Conservation (phyloP, 2,113 vertebrate genomes). For the Pleuronectes platessa region DNA sequence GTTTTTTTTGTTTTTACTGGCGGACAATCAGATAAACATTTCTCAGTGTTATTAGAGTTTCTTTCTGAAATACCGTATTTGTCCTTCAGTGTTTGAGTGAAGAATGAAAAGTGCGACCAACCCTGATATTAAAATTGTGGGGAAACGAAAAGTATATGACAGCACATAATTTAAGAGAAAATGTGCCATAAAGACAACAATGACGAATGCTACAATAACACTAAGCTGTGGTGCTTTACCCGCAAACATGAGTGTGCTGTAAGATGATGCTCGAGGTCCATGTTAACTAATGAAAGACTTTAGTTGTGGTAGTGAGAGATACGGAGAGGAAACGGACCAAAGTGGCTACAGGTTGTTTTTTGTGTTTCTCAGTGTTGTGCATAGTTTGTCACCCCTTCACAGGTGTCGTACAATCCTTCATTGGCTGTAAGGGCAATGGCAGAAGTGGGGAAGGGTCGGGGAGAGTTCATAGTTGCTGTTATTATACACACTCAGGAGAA, state of each 20-base stretch:
- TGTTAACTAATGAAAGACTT: background rate
- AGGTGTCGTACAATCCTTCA: slow-evolving; percentile 14
- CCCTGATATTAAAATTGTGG: slow-evolving; percentile 8
- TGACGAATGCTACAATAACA: slow-evolving; percentile 11
- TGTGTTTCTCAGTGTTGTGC: slow-evolving; percentile 16
- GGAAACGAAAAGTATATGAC: slow-evolving; percentile 11
- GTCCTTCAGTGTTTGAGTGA: slow-evolving; percentile 9
- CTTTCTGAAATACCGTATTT: slow-evolving; percentile 31
- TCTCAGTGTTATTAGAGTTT: background rate
- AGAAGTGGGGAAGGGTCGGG: background rate
- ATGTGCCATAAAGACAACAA: slow-evolving; percentile 11
- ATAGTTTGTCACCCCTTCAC: slow-evolving; percentile 9
- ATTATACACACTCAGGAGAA: slow-evolving; percentile 11
- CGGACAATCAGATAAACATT: slow-evolving; percentile 21
- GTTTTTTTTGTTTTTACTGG: slow-evolving; percentile 2
- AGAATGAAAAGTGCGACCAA: slow-evolving; percentile 14
- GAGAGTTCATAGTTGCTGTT: background rate
- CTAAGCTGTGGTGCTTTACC: slow-evolving; percentile 10
- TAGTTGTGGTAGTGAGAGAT: background rate
- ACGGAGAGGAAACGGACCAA: slow-evolving; percentile 13
- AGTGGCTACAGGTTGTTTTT: slow-evolving; percentile 11
- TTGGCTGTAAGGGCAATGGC: slow-evolving; percentile 4
- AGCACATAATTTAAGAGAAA: slow-evolving; percentile 20
- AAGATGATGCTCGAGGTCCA: background rate
- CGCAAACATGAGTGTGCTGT: background rate